Base-by-base conservation (phyloP, 2,113 vertebrate species). In the Podilymbus podiceps region DNA sequence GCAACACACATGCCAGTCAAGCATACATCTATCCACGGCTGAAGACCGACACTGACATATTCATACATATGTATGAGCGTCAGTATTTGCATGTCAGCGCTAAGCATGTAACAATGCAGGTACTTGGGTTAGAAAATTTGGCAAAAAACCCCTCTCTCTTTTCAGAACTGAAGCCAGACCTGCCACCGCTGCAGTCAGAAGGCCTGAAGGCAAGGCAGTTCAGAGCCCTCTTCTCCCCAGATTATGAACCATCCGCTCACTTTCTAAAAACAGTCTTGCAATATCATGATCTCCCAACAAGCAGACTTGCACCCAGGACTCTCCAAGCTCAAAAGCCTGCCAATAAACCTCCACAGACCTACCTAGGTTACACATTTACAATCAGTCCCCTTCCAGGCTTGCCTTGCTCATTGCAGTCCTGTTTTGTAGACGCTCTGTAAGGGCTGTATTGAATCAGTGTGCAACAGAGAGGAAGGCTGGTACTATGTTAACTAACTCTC, bases 101-200 rank as follows among this genome's bases (percentile, higher is more conserved):
- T 97, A 90, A 97, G 95, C 96, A 95, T 95, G 96, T 96, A 96
- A 96, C 92, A 95, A 96, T 97, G 92, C 83, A 96, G 95, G 96
- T 96, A 97, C 92, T 97, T 92, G 90, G 92, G 93, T 96, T 97
- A 93, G 97, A 94, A 96, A 96, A 94, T 95, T 96, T 97, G 95
- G 96, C 95, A 95, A 95, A 93, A 95, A 7, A 46, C 12, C 35
- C 58, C 67, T 75, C 60, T 94, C 55, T 96, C 90, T 95, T 95
- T 94, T 97, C 91, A 95, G 56, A 95, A 82, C 35, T 79, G 89
- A 95, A 91, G 84, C 89, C 92, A 94, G 92, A 95, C 49, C 80
- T 92, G 92, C 93, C 76, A 93, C 92, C 4, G 5, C 89, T 90
- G 91, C 71, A 91, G 52, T 97, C 83, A 78, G 92, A 90, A 93